Evolutionary conservation across 1,140 invertebrate species (phyloP).

Genomic region (Lepidurus couesii): DNA sequence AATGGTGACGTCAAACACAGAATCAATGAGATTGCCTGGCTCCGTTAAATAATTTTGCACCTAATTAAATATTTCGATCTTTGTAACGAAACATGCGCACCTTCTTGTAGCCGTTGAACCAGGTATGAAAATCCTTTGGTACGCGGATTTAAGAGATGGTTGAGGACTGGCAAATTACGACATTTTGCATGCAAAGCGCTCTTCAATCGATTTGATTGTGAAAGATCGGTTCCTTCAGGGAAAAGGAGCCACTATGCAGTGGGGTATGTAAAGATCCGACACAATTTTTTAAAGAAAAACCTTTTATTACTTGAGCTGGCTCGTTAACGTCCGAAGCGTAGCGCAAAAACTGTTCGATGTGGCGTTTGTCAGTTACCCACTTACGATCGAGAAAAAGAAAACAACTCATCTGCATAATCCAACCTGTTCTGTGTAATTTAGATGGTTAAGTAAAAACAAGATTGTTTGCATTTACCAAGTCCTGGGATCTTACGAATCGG

Average conservation of each 20-base stretch:
- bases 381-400: neutral
- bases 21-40: constrained; percentile 1
- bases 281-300: neutral
- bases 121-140: neutral
- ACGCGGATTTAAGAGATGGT: neutral
- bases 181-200: neutral
- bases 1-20: neutral
- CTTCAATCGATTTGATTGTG: neutral
- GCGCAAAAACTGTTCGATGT: neutral
- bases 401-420: constrained; percentile 9
- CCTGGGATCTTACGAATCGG: constrained; percentile 12
- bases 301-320: neutral
- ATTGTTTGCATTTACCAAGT: neutral
- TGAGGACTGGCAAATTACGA: neutral
- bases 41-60: neutral
- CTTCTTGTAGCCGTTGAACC: neutral
- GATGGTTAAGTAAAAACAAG: neutral
- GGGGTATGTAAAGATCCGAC: neutral
- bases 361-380: neutral
- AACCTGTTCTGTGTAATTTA: neutral
- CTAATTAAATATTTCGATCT: neutral
- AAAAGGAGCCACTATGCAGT: constrained; percentile 1
- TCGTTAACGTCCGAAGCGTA: neutral
- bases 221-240: neutral
- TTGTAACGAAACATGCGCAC: neutral